Evolutionary conservation across 2,113 vertebrate species (phyloP).

Genomic region (Podarcis cretensis): DNA sequence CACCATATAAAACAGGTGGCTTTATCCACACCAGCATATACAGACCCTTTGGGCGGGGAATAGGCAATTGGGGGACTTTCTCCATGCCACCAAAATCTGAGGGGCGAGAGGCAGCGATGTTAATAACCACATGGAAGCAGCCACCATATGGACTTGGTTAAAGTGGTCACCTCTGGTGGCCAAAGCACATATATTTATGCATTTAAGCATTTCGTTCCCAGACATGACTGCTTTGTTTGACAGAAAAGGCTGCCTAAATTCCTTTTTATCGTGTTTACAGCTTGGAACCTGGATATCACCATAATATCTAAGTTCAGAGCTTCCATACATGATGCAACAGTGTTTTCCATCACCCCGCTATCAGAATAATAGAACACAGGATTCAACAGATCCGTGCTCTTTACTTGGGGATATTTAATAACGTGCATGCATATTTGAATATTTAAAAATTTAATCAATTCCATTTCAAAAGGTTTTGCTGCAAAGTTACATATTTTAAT

Average conservation of each 20-base stretch:
- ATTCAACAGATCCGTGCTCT: too few species aligned
- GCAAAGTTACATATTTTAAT: too few species aligned
- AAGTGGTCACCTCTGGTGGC: neutral
- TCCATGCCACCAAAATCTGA: neutral
- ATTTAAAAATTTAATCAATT: too few species aligned
- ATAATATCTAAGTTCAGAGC: too few species aligned
- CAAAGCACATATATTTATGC: neutral
- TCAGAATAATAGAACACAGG: too few species aligned
- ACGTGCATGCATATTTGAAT: too few species aligned
- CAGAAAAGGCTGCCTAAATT: neutral
- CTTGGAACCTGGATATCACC: neutral
- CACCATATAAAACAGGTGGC: neutral
- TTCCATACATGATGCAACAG: too few species aligned
- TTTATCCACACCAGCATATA: neutral
- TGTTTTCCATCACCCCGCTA: too few species aligned
- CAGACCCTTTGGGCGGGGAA: neutral
- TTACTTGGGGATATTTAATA: too few species aligned
- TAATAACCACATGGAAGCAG: neutral
- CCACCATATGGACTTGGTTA: neutral
- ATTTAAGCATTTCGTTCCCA: neutral
- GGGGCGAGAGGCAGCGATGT: neutral
- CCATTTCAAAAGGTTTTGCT: too few species aligned
- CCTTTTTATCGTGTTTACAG: neutral
- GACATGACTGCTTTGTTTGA: neutral
- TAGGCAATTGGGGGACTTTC: neutral